Conservation (phyloP, 2,888 invertebrate species). For the Itoplectis maculator region DNA sequence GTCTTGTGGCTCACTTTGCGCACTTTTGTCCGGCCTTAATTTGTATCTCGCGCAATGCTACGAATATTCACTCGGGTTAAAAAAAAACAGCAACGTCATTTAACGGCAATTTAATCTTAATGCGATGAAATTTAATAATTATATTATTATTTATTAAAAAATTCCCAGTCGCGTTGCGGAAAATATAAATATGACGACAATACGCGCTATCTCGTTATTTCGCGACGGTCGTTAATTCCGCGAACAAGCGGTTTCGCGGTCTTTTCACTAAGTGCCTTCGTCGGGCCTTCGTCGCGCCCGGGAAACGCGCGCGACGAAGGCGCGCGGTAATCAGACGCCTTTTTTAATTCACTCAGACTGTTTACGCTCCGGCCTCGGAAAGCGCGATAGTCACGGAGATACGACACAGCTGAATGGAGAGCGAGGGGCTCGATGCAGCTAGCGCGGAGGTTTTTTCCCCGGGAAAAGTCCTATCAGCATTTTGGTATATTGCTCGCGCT, state of each 20-base stretch:
- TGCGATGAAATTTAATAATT: neutral
- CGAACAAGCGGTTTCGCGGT: too few species aligned
- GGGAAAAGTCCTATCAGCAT: constrained; percentile 54
- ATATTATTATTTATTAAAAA: neutral
- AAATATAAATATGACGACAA: too few species aligned
- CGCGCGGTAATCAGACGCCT: constrained; percentile 17
- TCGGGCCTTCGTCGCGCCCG: neutral
- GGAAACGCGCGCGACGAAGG: neutral
- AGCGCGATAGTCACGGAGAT: constrained; percentile 51
- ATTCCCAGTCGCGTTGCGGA: too few species aligned
- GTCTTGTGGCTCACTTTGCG: neutral
- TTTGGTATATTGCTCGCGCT: constrained; percentile 63
- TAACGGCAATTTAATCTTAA: neutral
- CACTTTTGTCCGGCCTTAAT: neutral
- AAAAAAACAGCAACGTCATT: neutral
- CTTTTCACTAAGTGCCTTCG: too few species aligned
- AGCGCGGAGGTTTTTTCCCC: constrained; percentile 49
- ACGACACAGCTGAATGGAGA: constrained; percentile 22
- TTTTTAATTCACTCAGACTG: constrained; percentile 45
- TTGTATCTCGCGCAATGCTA: too few species aligned
- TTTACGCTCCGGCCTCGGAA: constrained; percentile 16
- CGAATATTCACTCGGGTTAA: too few species aligned
- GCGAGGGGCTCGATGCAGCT: constrained; percentile 11
- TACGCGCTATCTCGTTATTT: too few species aligned
- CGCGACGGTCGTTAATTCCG: too few species aligned